phyloP scores from a whole-genome alignment of 2,797 vertebrate genomes.

The Streptopelia turtur region DNA sequence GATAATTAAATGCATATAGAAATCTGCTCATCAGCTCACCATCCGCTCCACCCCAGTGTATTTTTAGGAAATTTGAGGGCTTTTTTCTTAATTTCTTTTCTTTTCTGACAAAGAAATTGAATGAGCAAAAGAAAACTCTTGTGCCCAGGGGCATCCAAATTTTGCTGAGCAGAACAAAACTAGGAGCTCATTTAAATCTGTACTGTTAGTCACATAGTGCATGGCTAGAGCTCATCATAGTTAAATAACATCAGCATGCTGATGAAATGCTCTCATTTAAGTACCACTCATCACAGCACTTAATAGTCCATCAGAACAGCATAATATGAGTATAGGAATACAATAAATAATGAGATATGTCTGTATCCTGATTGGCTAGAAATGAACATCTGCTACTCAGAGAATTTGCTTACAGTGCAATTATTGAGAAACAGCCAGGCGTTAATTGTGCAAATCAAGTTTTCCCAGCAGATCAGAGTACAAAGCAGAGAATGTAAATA shows the following conservation, averaged over 20 bases:
- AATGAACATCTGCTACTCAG: background rate
- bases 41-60: fast-evolving
- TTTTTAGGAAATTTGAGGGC: background rate
- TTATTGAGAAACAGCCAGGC: background rate
- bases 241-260: background rate
- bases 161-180: background rate
- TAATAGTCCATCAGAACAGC: conserved; percentile 19
- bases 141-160: background rate
- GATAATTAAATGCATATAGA: background rate
- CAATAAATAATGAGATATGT: background rate
- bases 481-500: background rate
- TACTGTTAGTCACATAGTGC: background rate
- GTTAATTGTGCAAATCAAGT: conserved; percentile 31
- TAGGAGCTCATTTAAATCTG: background rate
- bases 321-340: background rate
- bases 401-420: conserved; percentile 29
- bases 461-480: conserved; percentile 25
- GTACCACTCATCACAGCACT: conserved; percentile 12
- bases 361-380: background rate
- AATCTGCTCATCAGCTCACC: background rate
- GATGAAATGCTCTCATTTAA: conserved; percentile 3
- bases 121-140: background rate
- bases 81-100: background rate
- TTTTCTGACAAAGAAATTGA: background rate
- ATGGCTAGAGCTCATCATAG: background rate